Percentiles rank a stretch among this genome's conserved stretches.
phyloP scores from a whole-genome alignment of 1,140 invertebrate genomes.

The Steinernema feltiae region DNA sequence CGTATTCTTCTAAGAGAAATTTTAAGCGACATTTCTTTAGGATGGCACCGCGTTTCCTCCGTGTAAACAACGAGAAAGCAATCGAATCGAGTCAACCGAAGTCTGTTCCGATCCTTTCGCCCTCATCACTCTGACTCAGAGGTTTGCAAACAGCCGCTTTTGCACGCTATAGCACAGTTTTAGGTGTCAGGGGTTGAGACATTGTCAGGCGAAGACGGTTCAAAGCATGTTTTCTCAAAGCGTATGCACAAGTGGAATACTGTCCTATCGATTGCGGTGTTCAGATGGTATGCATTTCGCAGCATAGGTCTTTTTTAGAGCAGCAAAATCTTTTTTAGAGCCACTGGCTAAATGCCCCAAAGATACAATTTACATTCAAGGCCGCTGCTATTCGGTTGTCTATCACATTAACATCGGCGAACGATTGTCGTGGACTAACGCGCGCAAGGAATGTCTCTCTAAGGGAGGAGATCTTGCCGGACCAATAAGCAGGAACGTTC shows the following conservation, averaged over 20 bases:
- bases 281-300: too few species aligned
- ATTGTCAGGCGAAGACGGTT: not conserved
- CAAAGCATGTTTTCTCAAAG: not conserved
- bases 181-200: not conserved
- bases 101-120: not conserved
- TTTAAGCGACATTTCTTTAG: not conserved
- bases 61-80: not conserved
- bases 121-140: not conserved
- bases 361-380: not conserved
- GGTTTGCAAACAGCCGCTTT: not conserved
- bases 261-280: not conserved
- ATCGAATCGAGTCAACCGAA: not conserved
- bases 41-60: not conserved
- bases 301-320: not conserved
- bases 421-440: not conserved
- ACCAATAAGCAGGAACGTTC: not conserved
- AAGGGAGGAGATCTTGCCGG: slow-evolving; percentile 7
- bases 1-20: too few species aligned
- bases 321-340: not conserved
- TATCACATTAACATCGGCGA: not conserved
- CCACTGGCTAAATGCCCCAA: not conserved
- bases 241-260: not conserved
- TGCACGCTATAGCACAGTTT: not conserved
- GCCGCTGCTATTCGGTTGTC: not conserved
- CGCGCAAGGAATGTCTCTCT: not conserved